Evolutionary conservation across 2,888 invertebrate species (phyloP), one percentile per base, ranked within the genome.

Genomic region (Hedya salicella): DNA sequence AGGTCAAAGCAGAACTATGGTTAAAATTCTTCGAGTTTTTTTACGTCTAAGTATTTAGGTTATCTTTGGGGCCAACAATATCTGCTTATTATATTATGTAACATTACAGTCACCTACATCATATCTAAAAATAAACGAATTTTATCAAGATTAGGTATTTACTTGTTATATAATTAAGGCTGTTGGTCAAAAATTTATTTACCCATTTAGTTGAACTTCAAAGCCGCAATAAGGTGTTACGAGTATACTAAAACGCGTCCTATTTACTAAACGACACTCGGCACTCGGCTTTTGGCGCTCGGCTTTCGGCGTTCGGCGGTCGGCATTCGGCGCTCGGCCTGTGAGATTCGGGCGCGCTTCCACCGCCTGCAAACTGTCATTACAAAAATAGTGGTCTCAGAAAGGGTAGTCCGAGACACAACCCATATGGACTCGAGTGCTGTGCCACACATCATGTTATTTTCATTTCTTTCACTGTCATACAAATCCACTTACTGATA

Each of bases 341-440:
- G 32, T 19, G 11, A 21, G 30, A 30, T 40, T 39, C 61, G 54
- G 17, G 60, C 46, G 59, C 54, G 57, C 40, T 48, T 42, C 60
- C 39, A 49, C 56, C 57, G 90, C 90, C 89, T 91, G 91, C 86
- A 73, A 82, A 87, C 87, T 88, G 90, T 91, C 91, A 90, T 86
- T 90, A 90, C 87, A 83, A 87, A 91, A 91, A 91, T 91, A 91
- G 89, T 89, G 88, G 87, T 80, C 84, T 80, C 87, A 85, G 89
- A 91, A 91, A 91, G 91, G 91, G 91, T 91, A 88, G 87, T 79
- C 81, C 74, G 80, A 82, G 90, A 91, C 87, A 83, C 69, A 81
- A 80, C 80, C 86, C 91, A 90, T 90, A 89, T 91, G 91, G 91
- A 83, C 82, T 73, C 75, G 71, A 73, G 69, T 72, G 74, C 69